Evolutionary conservation across 2,888 invertebrate genomes (phyloP), one percentile per base, ranked within the genome.

Genomic region (Desoria tigrina): DNA sequence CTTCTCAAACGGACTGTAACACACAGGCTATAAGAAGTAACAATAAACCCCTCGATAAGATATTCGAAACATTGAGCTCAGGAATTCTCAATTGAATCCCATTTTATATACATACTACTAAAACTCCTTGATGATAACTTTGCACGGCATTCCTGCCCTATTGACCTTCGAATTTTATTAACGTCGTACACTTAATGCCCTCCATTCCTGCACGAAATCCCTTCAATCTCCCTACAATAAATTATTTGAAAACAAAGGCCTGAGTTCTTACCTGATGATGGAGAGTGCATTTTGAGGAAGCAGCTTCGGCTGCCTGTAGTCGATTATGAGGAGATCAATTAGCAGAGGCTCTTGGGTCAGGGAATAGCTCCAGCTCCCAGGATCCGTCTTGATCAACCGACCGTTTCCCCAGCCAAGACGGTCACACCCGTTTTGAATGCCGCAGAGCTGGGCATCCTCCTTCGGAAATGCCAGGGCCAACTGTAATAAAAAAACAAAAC

Each of bases 311-410:
- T 76, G 74, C 37, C 76, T 66, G 61, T 74, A 76, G 70, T 76
- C 76, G n/a, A 76, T 63, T 23, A 76, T 64, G n/a, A 76, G 65
- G 64, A 76, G 71, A 66, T 76, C 71, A 65, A 74, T 68, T 26
- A 55, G 42, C 53, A 51, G 42, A 26, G 68, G 68, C 60, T 68
- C 68, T 32, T 68, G 63, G 21, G 61, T 65, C 14, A 37, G 39
- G 50, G 63, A 66, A n/a, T n/a, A n/a, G 45, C 53, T 66, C 66
- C 64, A 68, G 56, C 51, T 63, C 21, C 63, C 63, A 9, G 63
- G 51, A 26, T 69, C 69, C 55, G 68, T 65, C 64, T 69, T 73
- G 45, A 72, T 61, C 39, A 66, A 64, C 42, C 61, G 66, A 14
- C 73, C 69, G 21, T 67, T 61, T 7, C 14, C 26, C 76, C 76